Percentiles rank a stretch among this genome's conserved stretches.
phyloP scores from a whole-genome alignment of 1,140 invertebrate species.

The Chironomus tepperi region DNA sequence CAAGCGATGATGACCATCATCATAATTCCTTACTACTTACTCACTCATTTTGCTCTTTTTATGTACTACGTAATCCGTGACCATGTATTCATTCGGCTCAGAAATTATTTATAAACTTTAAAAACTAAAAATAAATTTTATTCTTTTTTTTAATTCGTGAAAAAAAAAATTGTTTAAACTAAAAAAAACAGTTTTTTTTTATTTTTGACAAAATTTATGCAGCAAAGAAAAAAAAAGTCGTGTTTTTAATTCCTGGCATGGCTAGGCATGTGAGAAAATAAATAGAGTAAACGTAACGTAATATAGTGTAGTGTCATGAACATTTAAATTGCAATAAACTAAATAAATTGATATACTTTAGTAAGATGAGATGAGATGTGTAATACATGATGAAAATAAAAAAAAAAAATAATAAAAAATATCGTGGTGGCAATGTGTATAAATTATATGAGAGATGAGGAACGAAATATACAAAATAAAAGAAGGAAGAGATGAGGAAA shows the following conservation, averaged over 20 bases:
- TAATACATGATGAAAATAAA: neutral
- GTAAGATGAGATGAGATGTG: neutral
- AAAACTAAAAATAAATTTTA: conserved; percentile 24
- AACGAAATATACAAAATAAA: too few relatives aligned
- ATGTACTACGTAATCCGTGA: neutral
- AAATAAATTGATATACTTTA: conserved; percentile 2
- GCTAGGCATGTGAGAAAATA: neutral
- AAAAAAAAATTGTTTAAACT: neutral
- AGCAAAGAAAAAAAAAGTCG: neutral
- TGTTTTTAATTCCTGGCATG: conserved; percentile 9
- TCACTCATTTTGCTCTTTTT: conserved; percentile 5
- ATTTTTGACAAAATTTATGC: conserved; percentile 14
- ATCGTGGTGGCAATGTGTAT: too few relatives aligned
- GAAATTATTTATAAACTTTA: conserved; percentile 23
- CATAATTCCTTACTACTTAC: neutral
- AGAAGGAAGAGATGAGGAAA: neutral
- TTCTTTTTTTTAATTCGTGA: neutral
- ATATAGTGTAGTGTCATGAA: conserved; percentile 8
- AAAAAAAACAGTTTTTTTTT: neutral
- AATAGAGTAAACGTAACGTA: conserved; percentile 1
- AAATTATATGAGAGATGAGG: too few relatives aligned
- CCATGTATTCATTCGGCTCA: conserved; percentile 4
- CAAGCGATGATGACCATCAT: neutral
- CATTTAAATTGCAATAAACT: conserved; percentile 14
- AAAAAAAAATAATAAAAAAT: neutral